Percentiles rank a stretch among this genome's conserved stretches.
phyloP scores from a whole-genome alignment of 2,888 invertebrate genomes.

The Apamea sordens region DNA sequence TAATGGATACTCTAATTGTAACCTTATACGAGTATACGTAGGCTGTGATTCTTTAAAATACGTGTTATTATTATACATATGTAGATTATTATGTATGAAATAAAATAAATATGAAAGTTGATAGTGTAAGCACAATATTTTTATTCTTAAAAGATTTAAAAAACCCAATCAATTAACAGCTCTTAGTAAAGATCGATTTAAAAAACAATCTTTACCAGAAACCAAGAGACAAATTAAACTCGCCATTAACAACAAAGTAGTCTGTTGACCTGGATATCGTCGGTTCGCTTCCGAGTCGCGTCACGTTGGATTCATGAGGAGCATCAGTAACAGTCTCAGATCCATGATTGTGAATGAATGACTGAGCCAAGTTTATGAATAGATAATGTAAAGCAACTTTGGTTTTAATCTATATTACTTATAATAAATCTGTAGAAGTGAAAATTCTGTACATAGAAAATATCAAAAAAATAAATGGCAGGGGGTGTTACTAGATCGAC shows the following conservation, averaged over 20 bases:
- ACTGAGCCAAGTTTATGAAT: neutral
- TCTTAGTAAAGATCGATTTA: neutral
- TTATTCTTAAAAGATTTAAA: neutral
- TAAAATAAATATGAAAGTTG: neutral
- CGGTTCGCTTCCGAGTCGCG: constrained; percentile 11
- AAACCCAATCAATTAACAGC: neutral
- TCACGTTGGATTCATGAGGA: constrained; percentile 19
- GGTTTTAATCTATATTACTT: too few relatives aligned
- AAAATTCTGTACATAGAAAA: too few relatives aligned
- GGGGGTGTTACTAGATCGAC: too few relatives aligned
- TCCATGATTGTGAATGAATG: constrained; percentile 3
- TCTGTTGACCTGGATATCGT: constrained; percentile 18
- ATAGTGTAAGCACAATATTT: neutral
- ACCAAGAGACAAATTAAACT: constrained; percentile 3
- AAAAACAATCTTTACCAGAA: neutral
- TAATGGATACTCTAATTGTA: neutral
- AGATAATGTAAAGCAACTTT: neutral
- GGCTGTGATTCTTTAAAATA: neutral
- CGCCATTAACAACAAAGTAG: constrained; percentile 20
- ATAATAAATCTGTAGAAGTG: too few relatives aligned
- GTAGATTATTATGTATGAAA: too few relatives aligned
- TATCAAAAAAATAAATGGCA: too few relatives aligned
- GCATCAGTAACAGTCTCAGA: constrained; percentile 25
- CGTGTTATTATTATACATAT: neutral
- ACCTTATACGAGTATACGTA: neutral